These are phyloP conservation scores for Sipha flava DNA, from an alignment of 1,140 invertebrate genomes.

Conservation along the genomic window DNA sequence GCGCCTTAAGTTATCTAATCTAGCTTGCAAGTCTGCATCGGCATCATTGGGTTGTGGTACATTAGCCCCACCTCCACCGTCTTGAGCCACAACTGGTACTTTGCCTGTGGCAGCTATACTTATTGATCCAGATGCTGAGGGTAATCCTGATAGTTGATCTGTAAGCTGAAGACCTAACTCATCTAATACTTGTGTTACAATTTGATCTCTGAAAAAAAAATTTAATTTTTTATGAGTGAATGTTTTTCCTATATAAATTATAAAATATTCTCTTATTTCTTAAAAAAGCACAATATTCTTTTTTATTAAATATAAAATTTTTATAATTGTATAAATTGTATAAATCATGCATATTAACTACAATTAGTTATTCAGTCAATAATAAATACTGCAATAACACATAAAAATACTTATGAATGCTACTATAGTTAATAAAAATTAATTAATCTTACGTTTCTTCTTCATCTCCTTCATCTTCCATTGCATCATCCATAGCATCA, in stretches of 20 bases:
- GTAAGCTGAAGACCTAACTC: conserved; percentile 91
- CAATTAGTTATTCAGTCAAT: too few relatives aligned
- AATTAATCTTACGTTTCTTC: conserved; percentile 73
- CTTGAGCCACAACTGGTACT: conserved; percentile 49
- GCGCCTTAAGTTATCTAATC: conserved; percentile 84
- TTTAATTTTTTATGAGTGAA: too few relatives aligned
- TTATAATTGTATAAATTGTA: too few relatives aligned
- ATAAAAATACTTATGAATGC: too few relatives aligned
- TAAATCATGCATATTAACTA: too few relatives aligned
- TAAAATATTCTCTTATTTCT: too few relatives aligned
- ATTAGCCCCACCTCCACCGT: conserved; percentile 41
- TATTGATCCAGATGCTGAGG: conserved; percentile 59
- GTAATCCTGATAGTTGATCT: conserved; percentile 77
- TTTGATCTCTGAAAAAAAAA: conserved; percentile 61
- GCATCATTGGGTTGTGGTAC: conserved; percentile 60
- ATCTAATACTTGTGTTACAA: conserved; percentile 88
- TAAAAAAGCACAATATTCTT: too few relatives aligned
- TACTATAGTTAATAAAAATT: background rate
- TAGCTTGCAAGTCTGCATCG: conserved; percentile 88
- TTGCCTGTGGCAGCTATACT: conserved; percentile 46
- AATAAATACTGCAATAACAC: too few relatives aligned
- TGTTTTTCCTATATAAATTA: too few relatives aligned
- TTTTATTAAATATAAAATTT: too few relatives aligned
- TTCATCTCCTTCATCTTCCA: conserved; percentile 97
- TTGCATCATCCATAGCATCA: conserved; percentile 98